Evolutionary conservation across 1,140 invertebrate species (phyloP).

Genomic region (Macrobrachium rosenbergii): DNA sequence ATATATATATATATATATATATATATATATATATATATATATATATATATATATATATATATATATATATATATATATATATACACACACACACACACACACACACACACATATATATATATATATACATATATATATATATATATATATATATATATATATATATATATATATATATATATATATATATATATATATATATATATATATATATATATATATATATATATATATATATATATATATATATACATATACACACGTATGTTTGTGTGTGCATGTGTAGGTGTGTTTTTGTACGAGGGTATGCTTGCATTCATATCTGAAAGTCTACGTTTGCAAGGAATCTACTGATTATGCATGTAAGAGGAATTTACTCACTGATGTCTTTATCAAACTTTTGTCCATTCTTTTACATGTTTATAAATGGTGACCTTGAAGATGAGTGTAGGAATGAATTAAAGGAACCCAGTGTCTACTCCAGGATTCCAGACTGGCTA

Average conservation of each 20-base stretch:
- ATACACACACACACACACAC: not conserved
- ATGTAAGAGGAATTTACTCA: too few relatives aligned
- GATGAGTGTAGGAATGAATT: too few relatives aligned
- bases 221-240: not conserved
- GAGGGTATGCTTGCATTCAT: too few relatives aligned
- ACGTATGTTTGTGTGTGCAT: too few relatives aligned
- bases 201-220: not conserved
- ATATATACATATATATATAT: not conserved
- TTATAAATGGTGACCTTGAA: too few relatives aligned
- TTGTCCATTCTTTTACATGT: too few relatives aligned
- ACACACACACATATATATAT: not conserved
- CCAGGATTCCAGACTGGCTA: too few relatives aligned
- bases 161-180: not conserved
- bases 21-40: not conserved
- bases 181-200: not conserved
- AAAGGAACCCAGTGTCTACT: too few relatives aligned
- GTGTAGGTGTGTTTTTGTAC: too few relatives aligned
- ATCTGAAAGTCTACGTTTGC: too few relatives aligned
- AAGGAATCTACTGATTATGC: too few relatives aligned
- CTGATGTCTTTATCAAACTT: too few relatives aligned
- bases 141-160: not conserved
- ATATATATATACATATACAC: not conserved
- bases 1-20: constrained; percentile 13
- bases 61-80: not conserved
- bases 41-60: not conserved